A percentile compares a stretch with the other conserved stretches of the same genome.
These are phyloP conservation scores for Cricetomys ansorgei DNA, from an alignment of 2,113 vertebrate species.

Conservation along the genomic window DNA sequence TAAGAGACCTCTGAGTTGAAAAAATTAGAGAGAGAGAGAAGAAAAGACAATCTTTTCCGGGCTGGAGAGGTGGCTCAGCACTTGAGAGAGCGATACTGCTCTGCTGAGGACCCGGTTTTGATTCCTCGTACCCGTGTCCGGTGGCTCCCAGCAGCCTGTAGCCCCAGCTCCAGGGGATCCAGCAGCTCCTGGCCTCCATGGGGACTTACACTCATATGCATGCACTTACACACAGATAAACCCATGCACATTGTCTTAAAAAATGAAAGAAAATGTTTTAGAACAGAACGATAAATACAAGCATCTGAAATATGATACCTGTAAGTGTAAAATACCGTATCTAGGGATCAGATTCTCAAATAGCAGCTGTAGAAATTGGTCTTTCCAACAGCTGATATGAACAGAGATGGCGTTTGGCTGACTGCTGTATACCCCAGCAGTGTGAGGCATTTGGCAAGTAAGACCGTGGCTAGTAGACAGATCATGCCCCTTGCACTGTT, in stretches of 20 bases:
- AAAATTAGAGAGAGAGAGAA: neutral
- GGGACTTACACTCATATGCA: neutral
- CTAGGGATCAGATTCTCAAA: neutral
- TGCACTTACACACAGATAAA: neutral
- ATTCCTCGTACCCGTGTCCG: neutral
- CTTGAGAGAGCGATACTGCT: neutral
- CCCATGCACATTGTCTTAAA: neutral
- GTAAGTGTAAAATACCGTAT: neutral
- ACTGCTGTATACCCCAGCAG: neutral
- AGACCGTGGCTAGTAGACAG: neutral
- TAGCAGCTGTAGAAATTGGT: neutral
- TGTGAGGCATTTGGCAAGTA: neutral
- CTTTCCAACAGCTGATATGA: neutral
- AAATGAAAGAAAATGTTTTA: neutral
- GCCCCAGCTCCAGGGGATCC: neutral
- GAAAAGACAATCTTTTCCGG: neutral
- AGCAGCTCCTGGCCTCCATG: neutral
- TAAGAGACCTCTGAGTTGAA: neutral
- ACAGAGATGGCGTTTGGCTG: neutral
- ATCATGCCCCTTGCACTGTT: neutral
- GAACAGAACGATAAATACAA: neutral
- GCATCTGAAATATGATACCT: neutral
- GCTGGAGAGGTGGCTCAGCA: neutral
- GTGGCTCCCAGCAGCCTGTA: neutral
- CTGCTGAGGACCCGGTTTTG: neutral